Evolutionary conservation across 2,888 invertebrate species (phyloP), one percentile per base, ranked within the genome.

Genomic region (Onthophagus sagittarius): DNA sequence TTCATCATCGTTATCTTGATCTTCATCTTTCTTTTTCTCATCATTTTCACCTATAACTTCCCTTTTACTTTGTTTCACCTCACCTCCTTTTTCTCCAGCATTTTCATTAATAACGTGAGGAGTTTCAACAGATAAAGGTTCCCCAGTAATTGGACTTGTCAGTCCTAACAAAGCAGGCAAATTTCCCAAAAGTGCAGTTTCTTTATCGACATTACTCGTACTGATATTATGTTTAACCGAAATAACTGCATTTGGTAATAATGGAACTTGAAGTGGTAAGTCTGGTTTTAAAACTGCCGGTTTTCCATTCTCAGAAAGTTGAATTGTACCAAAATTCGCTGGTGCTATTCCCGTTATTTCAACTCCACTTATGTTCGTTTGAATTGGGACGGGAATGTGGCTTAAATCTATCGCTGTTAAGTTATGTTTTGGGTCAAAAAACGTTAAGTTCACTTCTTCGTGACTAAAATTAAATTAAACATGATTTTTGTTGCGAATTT

Each of bases 371-470:
- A 89, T 82, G 77, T 88, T 88, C 0, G 88, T 88, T 78, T 88
- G 88, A 13, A 88, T 84, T 63, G 89, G 89, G 39, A 88, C 75
- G 6, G 88, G 88, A 32, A 89, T 88, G 72, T 86, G 85, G 69
- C 87, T 87, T 69, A 89, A 80, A 79, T 89, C 86, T 39, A 89
- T 85, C 73, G 85, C 82, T 62, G 85, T 87, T 31, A 85, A 84
- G 76, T 89, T 89, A 70, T 82, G 82, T 69, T 83, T 83, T 6
- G 88, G 86, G 78, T 88, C 86, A 77, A 85, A 89, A 80, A 89
- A 88, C 15, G 88, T 87, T 62, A 89, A 79, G 78, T 88, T 88
- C 0, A 89, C 86, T 74, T 88, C 86, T 79, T 89, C 88, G 73
- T 87, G 86, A 5, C 88, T 88, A 77, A 31, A 75, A 82, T 82